Conservation (phyloP, 2,797 vertebrate genomes). For the Sylvia borin region DNA sequence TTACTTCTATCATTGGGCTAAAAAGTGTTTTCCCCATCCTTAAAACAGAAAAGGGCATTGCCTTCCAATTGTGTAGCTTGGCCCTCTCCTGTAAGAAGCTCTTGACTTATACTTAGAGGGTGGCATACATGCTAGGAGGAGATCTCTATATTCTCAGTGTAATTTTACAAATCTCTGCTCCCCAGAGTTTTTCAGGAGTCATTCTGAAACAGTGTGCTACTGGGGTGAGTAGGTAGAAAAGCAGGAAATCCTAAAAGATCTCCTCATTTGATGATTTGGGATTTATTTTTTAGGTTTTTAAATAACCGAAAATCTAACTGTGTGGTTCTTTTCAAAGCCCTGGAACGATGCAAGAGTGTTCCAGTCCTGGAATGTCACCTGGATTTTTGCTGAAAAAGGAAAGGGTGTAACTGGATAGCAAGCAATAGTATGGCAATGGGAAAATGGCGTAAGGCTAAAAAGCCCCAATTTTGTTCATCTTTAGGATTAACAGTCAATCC, state of each 20-base stretch:
- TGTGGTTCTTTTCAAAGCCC: neutral
- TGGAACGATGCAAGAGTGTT: accelerated
- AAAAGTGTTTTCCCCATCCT: neutral
- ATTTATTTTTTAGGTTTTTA: neutral
- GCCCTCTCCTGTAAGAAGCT: neutral
- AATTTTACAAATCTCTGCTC: neutral
- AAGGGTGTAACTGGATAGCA: neutral
- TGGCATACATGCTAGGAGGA: neutral
- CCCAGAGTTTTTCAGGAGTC: neutral
- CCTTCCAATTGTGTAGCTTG: neutral
- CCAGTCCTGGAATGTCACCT: neutral
- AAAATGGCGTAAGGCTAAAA: neutral
- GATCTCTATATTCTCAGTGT: neutral
- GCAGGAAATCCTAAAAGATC: neutral
- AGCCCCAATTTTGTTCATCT: neutral
- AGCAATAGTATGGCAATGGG: neutral
- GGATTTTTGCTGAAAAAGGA: neutral
- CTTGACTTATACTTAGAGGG: neutral
- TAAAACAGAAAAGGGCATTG: neutral
- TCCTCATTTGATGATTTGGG: neutral
- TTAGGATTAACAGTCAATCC: neutral
- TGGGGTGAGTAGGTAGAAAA: neutral
- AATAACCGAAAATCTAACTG: neutral
- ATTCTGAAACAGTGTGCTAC: neutral
- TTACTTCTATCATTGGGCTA: neutral